Conservation (phyloP, 2,888 invertebrate genomes). For the Caenorhabditis sp. region DNA sequence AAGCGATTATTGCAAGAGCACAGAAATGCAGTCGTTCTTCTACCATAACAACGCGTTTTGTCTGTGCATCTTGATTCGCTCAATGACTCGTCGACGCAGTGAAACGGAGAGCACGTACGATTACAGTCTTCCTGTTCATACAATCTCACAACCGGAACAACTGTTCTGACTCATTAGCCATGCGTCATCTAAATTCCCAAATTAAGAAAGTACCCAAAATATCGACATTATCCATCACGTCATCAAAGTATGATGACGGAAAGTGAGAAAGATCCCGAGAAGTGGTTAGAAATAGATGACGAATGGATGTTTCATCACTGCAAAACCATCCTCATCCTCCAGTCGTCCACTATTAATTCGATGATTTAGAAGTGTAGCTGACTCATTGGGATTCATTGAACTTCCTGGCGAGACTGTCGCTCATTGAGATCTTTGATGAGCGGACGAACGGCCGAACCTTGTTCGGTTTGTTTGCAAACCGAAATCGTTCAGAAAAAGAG, state of each 20-base stretch:
- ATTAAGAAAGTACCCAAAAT: neutral
- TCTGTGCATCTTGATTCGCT: too few relatives aligned
- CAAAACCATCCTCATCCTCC: conserved; percentile 7
- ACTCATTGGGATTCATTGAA: conserved; percentile 33
- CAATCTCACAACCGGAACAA: too few relatives aligned
- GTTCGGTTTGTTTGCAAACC: conserved; percentile 37
- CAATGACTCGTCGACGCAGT: too few relatives aligned
- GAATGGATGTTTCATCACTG: conserved; percentile 35
- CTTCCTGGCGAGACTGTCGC: conserved; percentile 36
- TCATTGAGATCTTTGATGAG: conserved; percentile 45
- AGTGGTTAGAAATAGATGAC: conserved; percentile 50
- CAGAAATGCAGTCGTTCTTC: too few relatives aligned
- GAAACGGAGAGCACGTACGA: too few relatives aligned
- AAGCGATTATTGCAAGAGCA: too few relatives aligned
- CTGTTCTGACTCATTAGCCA: neutral
- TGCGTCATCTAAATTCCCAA: neutral
- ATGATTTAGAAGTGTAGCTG: conserved; percentile 35
- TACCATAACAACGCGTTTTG: too few relatives aligned
- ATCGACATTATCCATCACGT: neutral
- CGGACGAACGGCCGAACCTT: conserved; percentile 15
- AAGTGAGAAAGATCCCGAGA: conserved; percentile 29
- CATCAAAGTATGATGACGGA: neutral
- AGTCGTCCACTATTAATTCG: conserved; percentile 21
- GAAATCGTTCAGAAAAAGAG: conserved; percentile 7
- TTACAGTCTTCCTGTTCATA: too few relatives aligned